phyloP scores from a whole-genome alignment of 2,113 vertebrate genomes.

The Atlantisia rogersi region DNA sequence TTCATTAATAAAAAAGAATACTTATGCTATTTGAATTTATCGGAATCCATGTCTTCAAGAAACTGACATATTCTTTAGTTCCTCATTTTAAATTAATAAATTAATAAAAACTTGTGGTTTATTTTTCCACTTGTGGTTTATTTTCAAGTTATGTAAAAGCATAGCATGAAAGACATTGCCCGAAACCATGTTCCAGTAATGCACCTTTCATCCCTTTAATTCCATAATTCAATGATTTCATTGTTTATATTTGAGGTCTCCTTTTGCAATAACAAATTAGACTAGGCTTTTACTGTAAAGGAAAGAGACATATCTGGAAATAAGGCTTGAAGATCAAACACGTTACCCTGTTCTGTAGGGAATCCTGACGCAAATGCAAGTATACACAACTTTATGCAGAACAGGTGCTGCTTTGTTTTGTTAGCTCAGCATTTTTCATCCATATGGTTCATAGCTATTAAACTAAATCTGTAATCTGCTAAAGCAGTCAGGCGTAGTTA shows the following conservation, averaged over 20 bases:
- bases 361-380: not conserved
- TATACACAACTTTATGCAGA: not conserved
- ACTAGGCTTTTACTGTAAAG: slow-evolving; percentile 31
- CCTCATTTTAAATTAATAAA: not conserved
- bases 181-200: not conserved
- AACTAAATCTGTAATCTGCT: not conserved
- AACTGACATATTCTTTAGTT: not conserved
- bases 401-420: not conserved
- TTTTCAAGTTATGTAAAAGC: not conserved
- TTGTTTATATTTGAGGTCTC: not conserved
- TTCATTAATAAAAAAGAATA: not conserved
- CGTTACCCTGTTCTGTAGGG: not conserved
- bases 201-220: not conserved
- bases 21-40: not conserved
- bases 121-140: not conserved
- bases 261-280: slow-evolving; percentile 46
- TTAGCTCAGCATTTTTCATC: not conserved
- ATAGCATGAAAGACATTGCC: not conserved
- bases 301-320: slow-evolving; percentile 3
- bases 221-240: not conserved
- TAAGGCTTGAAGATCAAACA: not conserved
- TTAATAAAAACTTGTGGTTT: not conserved
- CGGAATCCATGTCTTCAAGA: not conserved
- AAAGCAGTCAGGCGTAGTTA: not conserved
- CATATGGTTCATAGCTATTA: not conserved